phyloP scores from a whole-genome alignment of 2,888 invertebrate genomes.

The Tetheella fluctuosa region DNA sequence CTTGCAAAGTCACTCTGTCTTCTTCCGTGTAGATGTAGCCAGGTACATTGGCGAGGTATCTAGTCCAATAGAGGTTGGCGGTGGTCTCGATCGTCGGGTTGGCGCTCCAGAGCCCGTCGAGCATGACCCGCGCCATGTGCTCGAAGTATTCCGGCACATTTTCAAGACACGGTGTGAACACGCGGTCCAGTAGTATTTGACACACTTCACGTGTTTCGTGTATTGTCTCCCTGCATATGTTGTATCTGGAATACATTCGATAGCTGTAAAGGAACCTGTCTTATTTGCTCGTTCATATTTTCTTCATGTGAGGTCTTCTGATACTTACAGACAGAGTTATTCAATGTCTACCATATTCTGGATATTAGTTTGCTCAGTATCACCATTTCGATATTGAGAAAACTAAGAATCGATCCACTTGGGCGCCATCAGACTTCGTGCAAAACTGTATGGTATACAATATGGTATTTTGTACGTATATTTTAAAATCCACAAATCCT shows the following conservation, averaged over 20 bases:
- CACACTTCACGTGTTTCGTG: constrained; percentile 86
- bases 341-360: too few species aligned
- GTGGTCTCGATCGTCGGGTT: constrained; percentile 85
- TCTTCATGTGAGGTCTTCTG: too few species aligned
- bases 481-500: too few species aligned
- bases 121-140: constrained; percentile 85
- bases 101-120: constrained; percentile 88
- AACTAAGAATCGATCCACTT: too few species aligned
- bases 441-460: too few species aligned
- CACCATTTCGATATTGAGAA: too few species aligned
- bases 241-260: constrained; percentile 82
- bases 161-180: constrained; percentile 85
- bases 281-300: too few species aligned
- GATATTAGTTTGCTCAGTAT: too few species aligned
- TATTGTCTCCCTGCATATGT: constrained; percentile 86
- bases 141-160: constrained; percentile 86
- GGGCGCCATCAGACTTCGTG: too few species aligned
- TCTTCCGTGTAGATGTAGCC: constrained; percentile 79
- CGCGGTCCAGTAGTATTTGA: constrained; percentile 81
- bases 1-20: constrained; percentile 58
- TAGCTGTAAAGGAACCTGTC: too few species aligned
- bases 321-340: too few species aligned
- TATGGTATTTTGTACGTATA: too few species aligned
- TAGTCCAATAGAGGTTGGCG: constrained; percentile 82
- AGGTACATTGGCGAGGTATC: constrained; percentile 81